These are phyloP conservation scores for Thera obeliscata DNA, from an alignment of 2,888 invertebrate species.

Conservation along the genomic window DNA sequence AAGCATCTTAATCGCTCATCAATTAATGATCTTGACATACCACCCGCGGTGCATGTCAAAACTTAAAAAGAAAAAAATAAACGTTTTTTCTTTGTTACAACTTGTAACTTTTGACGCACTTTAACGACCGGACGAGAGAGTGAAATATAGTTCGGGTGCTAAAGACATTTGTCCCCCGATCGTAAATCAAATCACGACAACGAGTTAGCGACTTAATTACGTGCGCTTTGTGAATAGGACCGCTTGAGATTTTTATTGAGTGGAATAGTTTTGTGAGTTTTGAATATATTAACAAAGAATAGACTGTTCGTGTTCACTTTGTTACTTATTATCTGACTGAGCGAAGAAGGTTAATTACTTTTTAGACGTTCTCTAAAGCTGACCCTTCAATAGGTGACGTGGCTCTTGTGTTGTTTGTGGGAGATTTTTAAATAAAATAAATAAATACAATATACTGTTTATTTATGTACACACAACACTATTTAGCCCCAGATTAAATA, in stretches of 20 bases:
- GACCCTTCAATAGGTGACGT: too few relatives aligned
- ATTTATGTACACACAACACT: too few relatives aligned
- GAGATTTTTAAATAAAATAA: too few relatives aligned
- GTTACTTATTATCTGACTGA: constrained; percentile 3
- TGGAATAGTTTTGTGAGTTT: constrained; percentile 19
- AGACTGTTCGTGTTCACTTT: neutral
- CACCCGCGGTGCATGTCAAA: constrained; percentile 39
- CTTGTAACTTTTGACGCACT: constrained; percentile 38
- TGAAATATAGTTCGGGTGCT: constrained; percentile 33
- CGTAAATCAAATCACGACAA: constrained; percentile 42
- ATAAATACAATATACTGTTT: too few relatives aligned
- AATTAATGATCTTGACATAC: constrained; percentile 22
- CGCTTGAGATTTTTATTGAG: constrained; percentile 38
- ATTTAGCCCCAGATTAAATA: too few relatives aligned
- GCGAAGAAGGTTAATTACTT: neutral
- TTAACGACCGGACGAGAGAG: constrained; percentile 44
- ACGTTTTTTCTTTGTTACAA: constrained; percentile 31
- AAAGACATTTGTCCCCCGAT: constrained; percentile 37
- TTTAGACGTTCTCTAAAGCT: too few relatives aligned
- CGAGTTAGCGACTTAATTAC: constrained; percentile 43
- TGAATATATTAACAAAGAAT: constrained; percentile 16
- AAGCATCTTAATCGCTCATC: neutral
- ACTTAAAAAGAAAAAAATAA: constrained; percentile 17
- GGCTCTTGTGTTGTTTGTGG: too few relatives aligned
- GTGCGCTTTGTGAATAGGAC: constrained; percentile 41